Evolutionary conservation across 35 echinoderm and acorn worm species (phyloP).

Genomic region (Lytechinus variegatus): DNA sequence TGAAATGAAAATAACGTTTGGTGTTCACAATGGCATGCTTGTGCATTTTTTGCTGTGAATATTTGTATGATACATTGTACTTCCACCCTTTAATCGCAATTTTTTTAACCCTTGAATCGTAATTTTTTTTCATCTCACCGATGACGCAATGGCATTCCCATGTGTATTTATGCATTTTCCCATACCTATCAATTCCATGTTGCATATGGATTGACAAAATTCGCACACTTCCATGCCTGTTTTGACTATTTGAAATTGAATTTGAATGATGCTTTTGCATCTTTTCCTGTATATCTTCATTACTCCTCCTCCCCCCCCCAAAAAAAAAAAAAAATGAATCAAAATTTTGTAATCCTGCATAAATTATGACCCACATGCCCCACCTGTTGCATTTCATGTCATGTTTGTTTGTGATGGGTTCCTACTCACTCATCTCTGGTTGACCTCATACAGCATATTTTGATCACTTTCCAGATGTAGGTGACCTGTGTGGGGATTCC

Average conservation of each 20-base stretch:
- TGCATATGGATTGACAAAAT: background rate
- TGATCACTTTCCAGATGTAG: constrained; percentile 39
- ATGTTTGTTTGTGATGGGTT: background rate
- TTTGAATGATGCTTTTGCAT: background rate
- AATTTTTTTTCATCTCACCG: background rate
- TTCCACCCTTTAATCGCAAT: background rate
- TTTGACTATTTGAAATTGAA: background rate
- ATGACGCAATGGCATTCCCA: background rate
- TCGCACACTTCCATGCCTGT: background rate
- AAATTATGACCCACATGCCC: background rate
- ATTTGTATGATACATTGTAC: background rate
- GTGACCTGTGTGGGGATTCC: constrained; percentile 48
- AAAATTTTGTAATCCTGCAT: background rate
- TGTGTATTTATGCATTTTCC: background rate
- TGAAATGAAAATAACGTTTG: background rate
- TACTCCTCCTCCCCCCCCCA: background rate
- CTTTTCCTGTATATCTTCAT: background rate
- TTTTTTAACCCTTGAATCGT: background rate
- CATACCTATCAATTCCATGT: background rate
- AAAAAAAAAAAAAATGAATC: background rate
- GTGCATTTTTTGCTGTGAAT: background rate
- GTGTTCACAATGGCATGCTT: background rate
- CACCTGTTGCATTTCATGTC: background rate
- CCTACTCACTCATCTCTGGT: background rate
- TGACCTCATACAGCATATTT: constrained; percentile 30